These are phyloP conservation scores for Macrobrachium rosenbergii DNA, from an alignment of 1,140 invertebrate genomes.

Conservation along the genomic window DNA sequence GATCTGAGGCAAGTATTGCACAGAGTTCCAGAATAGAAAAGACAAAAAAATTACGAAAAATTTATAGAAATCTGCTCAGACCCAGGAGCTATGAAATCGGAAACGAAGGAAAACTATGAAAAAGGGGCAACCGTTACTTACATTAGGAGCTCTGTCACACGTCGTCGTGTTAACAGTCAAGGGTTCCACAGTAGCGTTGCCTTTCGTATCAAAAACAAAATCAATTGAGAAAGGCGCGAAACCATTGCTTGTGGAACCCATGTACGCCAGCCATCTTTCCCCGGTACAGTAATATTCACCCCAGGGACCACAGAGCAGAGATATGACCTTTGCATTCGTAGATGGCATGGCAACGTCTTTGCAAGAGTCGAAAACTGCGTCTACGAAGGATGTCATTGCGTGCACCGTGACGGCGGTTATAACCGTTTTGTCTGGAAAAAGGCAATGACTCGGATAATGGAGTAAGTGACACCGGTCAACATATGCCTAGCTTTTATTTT, in stretches of 20 bases:
- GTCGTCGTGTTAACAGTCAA: conserved; percentile 34
- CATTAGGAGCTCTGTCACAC: conserved; percentile 35
- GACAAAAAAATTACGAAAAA: no score
- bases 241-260: conserved; percentile 70
- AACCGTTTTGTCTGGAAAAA: no score
- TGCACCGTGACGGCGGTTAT: conserved; percentile 68
- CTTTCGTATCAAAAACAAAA: conserved; percentile 71
- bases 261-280: conserved; percentile 69
- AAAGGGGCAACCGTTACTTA: conserved; percentile 20
- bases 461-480: no score
- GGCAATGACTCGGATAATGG: no score
- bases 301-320: conserved; percentile 85
- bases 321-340: conserved; percentile 81
- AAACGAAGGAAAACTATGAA: background rate
- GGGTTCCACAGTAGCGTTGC: conserved; percentile 9
- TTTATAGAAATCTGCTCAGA: no score
- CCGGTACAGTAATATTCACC: conserved; percentile 78
- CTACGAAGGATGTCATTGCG: conserved; percentile 77
- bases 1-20: no score
- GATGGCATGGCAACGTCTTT: conserved; percentile 84
- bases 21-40: no score
- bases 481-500: no score
- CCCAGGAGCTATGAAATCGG: no score
- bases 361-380: conserved; percentile 86
- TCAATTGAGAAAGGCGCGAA: conserved; percentile 88